Evolutionary conservation across 2,888 invertebrate genomes (phyloP), one percentile per base, ranked within the genome.

Genomic region (Marronus borbonicus): DNA sequence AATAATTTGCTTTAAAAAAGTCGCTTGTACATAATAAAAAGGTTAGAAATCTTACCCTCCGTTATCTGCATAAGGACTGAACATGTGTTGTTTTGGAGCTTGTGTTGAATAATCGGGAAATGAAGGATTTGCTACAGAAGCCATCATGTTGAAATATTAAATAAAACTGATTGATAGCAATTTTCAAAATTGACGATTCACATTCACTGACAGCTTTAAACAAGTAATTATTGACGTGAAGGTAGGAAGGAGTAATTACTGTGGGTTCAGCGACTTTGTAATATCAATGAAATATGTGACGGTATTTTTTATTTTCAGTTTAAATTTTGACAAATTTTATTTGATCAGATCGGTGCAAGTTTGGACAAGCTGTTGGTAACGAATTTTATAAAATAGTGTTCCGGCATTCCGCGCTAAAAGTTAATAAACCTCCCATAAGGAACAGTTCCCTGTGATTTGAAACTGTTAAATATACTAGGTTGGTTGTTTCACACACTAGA

Each of bases 31-130:
- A 44, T 50, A 24, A 8, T 8, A 44, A 62, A 77, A 60, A 62
- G 14, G 20, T 49, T 44, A 62, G 28, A 69, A 58, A 36, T 62
- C 79, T 90, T 90, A 94, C 94, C 95, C 95, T 90, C 94, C 95
- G 85, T 95, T 95, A 81, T 94, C 93, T 69, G 93, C 92, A 84
- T 95, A 95, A 0, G 95, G 95, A 65, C 89, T 90, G 84, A 93
- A 93, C 77, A 90, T 88, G 36, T 89, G 89, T 81, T 91, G 89
- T 76, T 89, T 81, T 17, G 88, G 87, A 0, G 82, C 84, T 66
- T 69, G 78, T 14, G 84, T 85, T 17, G 84, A 81, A 82, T 88
- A 88, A 81, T 88, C 87, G 1, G 87, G 86, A 78, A 83, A 86
- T 80, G 84, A 75, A 1, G 86, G 84, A 69, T 20, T 74, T n/a